A percentile compares a stretch with the other conserved stretches of the same genome.
phyloP scores from a whole-genome alignment of 2,113 vertebrate species.

The Lucifuga dentata region DNA sequence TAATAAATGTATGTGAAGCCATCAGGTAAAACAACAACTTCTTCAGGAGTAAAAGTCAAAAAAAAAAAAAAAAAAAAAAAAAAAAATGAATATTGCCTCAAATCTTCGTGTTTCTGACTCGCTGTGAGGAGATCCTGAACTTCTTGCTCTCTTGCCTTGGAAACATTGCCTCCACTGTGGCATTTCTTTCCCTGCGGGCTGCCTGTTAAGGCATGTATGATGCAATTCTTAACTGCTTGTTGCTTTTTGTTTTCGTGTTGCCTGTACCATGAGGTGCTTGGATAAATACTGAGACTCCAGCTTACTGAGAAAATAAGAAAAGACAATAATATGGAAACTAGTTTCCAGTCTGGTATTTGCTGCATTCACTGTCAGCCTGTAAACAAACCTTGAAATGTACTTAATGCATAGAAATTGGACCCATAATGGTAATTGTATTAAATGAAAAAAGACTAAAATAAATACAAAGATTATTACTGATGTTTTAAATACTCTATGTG shows the following conservation, averaged over 20 bases:
- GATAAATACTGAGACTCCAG: background rate
- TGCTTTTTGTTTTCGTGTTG: background rate
- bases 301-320: no score
- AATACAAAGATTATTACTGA: background rate
- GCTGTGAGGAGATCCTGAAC: no score
- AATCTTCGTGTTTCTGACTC: no score
- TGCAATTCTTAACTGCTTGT: background rate
- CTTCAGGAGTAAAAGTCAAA: no score
- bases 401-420: background rate
- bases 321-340: no score
- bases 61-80: no score
- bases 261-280: background rate
- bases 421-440: background rate
- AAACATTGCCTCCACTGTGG: background rate
- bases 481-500: background rate
- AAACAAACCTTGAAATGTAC: background rate
- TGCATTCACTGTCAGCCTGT: background rate
- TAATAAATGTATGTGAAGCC: no score
- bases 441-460: slow-evolving; percentile 5
- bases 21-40: no score
- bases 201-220: background rate
- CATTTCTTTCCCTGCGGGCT: background rate
- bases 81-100: no score
- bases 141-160: no score
- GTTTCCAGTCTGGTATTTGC: no score